Conservation (phyloP, 2,888 invertebrate genomes). For the Disparrhopalites patrizii region DNA sequence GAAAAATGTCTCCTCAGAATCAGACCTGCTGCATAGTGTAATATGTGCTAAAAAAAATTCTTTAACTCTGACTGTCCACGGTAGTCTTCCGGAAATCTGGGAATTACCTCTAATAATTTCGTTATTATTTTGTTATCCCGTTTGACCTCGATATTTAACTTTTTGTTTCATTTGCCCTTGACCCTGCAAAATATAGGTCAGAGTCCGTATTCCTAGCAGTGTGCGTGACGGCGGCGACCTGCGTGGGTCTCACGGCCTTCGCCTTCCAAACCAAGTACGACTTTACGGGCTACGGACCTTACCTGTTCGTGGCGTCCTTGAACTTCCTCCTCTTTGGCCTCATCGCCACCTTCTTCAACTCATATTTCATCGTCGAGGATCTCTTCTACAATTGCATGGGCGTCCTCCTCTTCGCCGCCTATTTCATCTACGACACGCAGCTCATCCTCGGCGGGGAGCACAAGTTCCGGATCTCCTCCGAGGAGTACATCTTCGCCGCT, state of each 20-base stretch:
- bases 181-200: too few species aligned
- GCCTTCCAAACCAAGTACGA: constrained; percentile 89
- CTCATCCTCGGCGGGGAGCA: constrained; percentile 82
- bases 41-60: too few species aligned
- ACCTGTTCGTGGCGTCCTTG: constrained; percentile 62
- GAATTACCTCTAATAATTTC: too few species aligned
- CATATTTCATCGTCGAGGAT: constrained; percentile 61
- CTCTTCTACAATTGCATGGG: constrained; percentile 50
- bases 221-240: constrained; percentile 83
- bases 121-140: too few species aligned
- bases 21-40: too few species aligned
- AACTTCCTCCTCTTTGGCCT: background rate
- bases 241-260: constrained; percentile 79
- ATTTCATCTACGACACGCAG: constrained; percentile 81
- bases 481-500: constrained; percentile 90
- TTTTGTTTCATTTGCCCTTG: too few species aligned
- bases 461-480: constrained; percentile 82
- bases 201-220: constrained; percentile 61
- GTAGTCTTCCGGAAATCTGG: too few species aligned
- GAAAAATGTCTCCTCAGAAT: too few species aligned
- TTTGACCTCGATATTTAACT: too few species aligned
- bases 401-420: constrained; percentile 51
- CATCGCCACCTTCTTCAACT: background rate
- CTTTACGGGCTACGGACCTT: constrained; percentile 75
- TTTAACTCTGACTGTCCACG: too few species aligned